Evolutionary conservation across 2,113 vertebrate genomes (phyloP), one percentile per base, ranked within the genome.

Genomic region (Erinaceus europaeus): DNA sequence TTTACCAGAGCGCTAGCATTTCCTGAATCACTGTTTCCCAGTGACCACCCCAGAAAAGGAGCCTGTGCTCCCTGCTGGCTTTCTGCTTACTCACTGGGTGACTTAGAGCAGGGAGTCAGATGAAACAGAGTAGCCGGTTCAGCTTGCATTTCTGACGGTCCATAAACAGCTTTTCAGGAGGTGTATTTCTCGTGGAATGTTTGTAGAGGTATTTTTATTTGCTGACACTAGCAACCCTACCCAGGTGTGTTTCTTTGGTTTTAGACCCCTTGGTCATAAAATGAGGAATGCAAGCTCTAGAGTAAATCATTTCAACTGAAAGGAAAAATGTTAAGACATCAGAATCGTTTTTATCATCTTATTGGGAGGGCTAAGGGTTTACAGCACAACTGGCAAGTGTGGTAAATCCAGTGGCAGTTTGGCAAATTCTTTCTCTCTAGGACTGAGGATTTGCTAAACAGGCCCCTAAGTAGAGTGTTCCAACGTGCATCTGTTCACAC

Each of bases 251-350:
- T 53, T 65, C 52, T 17, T 65, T 74, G n/a, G 59, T 73, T 20
- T 79, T 11, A 18, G 52, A 48, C 53, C 65, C 64, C 48, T 74
- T 9, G 32, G 23, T 74, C 46, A 3, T 68, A 65, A 83, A 78
- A 79, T 67, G 50, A 61, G 5, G 50, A 50, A 59, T 59, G 34
- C 1, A 82, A 29, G 15, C 21, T 36, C 71, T 9, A 57, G 52
- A 68, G 29, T 85, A 90, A 93, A 65, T 7, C 15, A 46, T 89
- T 78, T 74, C 25, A 79, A 50, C 67, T 77, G n/a, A 57, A 93
- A 90, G 32, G 34, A 88, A 86, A 83, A 72, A 57, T 20, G 21
- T 46, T 72, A 73, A 85, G 44, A 84, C 72, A 65, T 69, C 25
- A 82, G 21, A 64, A 48, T 72, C 17, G 50, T 27, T 83, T 84